Conservation (phyloP, 2,113 vertebrate genomes). For the Callocephalon fimbriatum region DNA sequence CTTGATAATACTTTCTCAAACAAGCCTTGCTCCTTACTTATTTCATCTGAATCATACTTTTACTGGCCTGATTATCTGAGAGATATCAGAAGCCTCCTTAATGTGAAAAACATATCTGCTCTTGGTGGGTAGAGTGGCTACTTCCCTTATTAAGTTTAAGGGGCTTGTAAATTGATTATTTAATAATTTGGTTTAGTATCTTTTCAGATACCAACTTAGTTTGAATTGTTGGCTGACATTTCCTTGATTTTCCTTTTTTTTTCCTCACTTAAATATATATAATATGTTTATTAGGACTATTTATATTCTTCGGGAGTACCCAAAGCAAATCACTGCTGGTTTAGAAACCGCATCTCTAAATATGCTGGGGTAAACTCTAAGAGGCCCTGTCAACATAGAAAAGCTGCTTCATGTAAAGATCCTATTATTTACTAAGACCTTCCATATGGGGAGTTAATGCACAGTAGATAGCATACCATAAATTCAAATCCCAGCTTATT, state of each 20-base stretch:
- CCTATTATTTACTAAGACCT: not conserved
- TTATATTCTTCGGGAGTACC: not conserved
- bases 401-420: not conserved
- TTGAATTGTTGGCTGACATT: not conserved
- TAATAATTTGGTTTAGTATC: not conserved
- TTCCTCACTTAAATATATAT: not conserved
- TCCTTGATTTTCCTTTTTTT: not conserved
- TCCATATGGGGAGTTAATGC: not conserved
- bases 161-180: not conserved
- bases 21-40: not conserved
- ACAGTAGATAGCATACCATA: not conserved
- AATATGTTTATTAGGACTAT: not conserved
- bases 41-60: not conserved
- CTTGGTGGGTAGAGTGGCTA: not conserved
- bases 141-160: not conserved
- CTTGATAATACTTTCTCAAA: not conserved
- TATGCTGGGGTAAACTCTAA: not conserved
- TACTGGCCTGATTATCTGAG: not conserved
- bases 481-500: conserved; percentile 7
- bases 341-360: not conserved
- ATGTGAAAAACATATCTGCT: not conserved
- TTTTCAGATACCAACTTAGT: not conserved
- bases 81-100: not conserved
- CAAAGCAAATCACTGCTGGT: not conserved
- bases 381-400: not conserved